Conservation (phyloP, 2,113 vertebrate species). For the Poicephalus meyeri region DNA sequence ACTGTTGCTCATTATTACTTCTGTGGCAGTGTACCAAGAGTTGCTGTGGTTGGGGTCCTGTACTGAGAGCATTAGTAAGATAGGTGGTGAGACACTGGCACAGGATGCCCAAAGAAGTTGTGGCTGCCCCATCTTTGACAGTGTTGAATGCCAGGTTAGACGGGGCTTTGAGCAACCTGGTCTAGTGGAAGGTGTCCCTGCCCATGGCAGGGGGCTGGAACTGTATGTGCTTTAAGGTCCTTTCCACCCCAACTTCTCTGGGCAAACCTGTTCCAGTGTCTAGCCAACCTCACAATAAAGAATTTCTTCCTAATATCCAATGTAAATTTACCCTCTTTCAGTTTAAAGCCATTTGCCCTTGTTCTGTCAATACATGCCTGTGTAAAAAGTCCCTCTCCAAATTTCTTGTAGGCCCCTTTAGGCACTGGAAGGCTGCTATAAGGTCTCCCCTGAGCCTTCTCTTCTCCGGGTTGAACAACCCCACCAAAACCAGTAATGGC, state of each 20-base stretch:
- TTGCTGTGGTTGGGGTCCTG: rapidly evolving
- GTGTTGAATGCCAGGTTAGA: background rate
- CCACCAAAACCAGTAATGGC: background rate
- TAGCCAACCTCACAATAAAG: background rate
- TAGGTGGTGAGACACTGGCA: background rate
- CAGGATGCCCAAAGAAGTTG: background rate
- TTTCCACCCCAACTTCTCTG: background rate
- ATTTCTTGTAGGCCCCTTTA: background rate
- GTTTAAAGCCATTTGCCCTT: background rate
- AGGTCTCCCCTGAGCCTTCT: background rate
- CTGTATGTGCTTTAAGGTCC: background rate
- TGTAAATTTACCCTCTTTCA: background rate
- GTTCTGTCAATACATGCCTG: background rate
- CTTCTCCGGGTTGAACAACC: background rate
- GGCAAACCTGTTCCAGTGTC: background rate
- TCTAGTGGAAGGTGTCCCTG: background rate
- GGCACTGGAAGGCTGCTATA: background rate
- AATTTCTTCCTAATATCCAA: background rate
- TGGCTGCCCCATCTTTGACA: background rate
- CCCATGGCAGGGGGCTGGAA: background rate
- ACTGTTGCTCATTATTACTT: rapidly evolving
- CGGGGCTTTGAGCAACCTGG: background rate
- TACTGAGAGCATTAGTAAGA: background rate
- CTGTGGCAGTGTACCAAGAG: background rate
- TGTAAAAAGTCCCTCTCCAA: background rate